Conservation (phyloP, 1,140 invertebrate species). For the Aethina tumida region DNA sequence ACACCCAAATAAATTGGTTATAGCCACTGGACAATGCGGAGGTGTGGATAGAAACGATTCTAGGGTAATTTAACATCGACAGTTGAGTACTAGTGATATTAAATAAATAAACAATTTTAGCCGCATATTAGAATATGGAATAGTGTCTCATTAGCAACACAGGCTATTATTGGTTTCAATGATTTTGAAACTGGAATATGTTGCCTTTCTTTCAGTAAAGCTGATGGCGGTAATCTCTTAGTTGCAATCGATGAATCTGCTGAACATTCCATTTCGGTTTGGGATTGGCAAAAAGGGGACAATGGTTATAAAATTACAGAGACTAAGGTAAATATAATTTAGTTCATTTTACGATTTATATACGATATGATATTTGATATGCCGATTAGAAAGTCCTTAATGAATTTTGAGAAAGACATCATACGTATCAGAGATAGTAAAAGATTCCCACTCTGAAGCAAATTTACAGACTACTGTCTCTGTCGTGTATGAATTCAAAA, state of each 20-base stretch:
- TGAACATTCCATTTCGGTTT: slow-evolving; percentile 84
- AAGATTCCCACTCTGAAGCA: too few species aligned
- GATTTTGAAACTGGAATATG: slow-evolving; percentile 78
- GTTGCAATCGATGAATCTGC: slow-evolving; percentile 80
- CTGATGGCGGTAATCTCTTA: slow-evolving; percentile 75
- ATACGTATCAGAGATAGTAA: too few species aligned
- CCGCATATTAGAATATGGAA: slow-evolving; percentile 92
- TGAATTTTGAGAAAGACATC: too few species aligned
- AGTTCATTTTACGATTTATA: slow-evolving; percentile 3
- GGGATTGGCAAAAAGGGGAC: slow-evolving; percentile 84
- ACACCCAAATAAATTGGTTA: slow-evolving; percentile 84
- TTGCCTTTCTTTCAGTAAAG: slow-evolving; percentile 80
- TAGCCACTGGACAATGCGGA: slow-evolving; percentile 83
- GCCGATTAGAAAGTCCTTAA: too few species aligned
- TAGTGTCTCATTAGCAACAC: slow-evolving; percentile 77
- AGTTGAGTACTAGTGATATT: too few species aligned
- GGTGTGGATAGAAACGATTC: slow-evolving; percentile 70
- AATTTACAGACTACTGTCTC: too few species aligned
- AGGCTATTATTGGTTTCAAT: slow-evolving; percentile 74
- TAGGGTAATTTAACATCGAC: slow-evolving; percentile 47
- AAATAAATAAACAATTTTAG: too few species aligned
- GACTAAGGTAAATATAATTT: slow-evolving; percentile 62
- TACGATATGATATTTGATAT: too few species aligned
- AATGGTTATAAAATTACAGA: slow-evolving; percentile 80
- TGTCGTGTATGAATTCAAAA: too few species aligned